Percentiles rank a stretch among this genome's conserved stretches.
These are phyloP conservation scores for Ptychadena robeensis DNA, from an alignment of 2,797 vertebrate genomes.

Conservation along the genomic window DNA sequence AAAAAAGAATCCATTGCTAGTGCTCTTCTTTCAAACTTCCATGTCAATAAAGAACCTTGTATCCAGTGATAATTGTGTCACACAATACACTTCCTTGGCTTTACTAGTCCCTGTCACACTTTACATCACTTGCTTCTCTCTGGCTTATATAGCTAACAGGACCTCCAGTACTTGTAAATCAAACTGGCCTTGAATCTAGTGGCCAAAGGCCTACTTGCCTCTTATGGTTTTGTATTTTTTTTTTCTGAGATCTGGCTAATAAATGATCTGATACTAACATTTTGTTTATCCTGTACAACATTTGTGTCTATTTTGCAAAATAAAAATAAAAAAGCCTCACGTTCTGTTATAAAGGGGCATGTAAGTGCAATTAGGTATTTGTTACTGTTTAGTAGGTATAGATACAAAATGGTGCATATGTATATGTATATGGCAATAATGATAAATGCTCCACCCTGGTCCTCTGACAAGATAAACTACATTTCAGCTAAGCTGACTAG, in stretches of 20 bases:
- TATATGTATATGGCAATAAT: conserved; percentile 13
- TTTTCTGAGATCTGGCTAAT: conserved; percentile 71
- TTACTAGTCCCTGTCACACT: conserved; percentile 22
- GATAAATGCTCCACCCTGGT: neutral
- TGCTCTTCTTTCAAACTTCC: conserved; percentile 67
- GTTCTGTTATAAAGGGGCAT: neutral
- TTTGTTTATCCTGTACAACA: conserved; percentile 56
- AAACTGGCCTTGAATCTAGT: conserved; percentile 22
- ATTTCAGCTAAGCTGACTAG: neutral
- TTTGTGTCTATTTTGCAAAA: conserved; percentile 30
- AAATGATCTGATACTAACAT: conserved; percentile 69
- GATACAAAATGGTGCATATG: conserved; percentile 9
- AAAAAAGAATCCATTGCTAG: conserved; percentile 49
- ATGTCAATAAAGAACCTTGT: conserved; percentile 61
- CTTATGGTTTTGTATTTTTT: conserved; percentile 52
- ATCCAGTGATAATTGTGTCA: conserved; percentile 40
- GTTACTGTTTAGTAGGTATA: conserved; percentile 23
- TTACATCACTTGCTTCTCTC: conserved; percentile 16
- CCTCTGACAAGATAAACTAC: neutral
- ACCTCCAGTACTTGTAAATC: conserved; percentile 13
- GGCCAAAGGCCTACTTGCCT: conserved; percentile 20
- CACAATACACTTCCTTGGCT: conserved; percentile 12
- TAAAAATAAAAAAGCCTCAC: neutral
- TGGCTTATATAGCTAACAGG: neutral
- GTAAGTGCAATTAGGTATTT: neutral